Evolutionary conservation across 2,888 invertebrate species (phyloP).

Genomic region (Teleogryllus oceanicus): DNA sequence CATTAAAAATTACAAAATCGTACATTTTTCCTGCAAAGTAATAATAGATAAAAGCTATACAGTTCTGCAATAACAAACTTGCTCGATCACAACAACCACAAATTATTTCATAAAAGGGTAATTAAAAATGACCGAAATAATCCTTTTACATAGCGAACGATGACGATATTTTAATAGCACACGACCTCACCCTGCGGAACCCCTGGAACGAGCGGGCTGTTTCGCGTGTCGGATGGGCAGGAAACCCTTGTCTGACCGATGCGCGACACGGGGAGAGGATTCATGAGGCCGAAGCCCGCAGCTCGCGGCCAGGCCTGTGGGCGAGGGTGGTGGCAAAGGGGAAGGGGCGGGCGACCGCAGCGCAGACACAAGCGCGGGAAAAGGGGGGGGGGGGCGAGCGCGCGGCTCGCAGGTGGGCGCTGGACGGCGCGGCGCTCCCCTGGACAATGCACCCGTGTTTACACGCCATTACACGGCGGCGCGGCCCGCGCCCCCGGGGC

Average conservation of each 20-base stretch:
- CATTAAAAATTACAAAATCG: no score
- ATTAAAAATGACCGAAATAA: background rate
- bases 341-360: background rate
- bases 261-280: background rate
- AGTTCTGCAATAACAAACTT: no score
- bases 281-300: constrained; percentile 4
- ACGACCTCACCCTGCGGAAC: no score
- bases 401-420: background rate
- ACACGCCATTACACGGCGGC: background rate
- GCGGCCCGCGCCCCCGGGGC: background rate
- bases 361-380: background rate
- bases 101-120: no score
- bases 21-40: no score
- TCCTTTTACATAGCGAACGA: background rate
- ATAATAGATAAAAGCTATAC: no score
- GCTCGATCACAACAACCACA: no score
- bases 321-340: background rate
- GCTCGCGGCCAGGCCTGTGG: background rate
- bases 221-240: background rate
- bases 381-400: background rate
- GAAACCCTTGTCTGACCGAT: background rate
- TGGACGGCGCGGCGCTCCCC: background rate
- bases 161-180: no score
- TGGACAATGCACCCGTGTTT: background rate
- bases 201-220: background rate